Evolutionary conservation across 1,140 invertebrate genomes (phyloP).

Genomic region (Gonioctena quinquepunctata): DNA sequence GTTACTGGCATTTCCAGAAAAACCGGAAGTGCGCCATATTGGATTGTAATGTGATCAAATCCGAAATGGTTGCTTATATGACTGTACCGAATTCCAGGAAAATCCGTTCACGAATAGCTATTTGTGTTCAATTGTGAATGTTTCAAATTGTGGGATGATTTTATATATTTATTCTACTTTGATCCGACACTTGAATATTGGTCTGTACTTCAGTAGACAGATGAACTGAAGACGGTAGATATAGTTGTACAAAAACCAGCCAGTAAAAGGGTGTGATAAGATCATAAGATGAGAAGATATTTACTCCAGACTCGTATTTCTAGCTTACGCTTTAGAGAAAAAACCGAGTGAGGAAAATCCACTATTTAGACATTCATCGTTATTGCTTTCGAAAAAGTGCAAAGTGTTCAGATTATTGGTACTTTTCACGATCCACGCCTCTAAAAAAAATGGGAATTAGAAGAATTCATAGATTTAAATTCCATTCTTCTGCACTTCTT

Average conservation of each 20-base stretch:
- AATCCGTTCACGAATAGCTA: too few relatives aligned
- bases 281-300: slow-evolving; percentile 3
- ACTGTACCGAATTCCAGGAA: too few relatives aligned
- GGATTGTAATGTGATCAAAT: too few relatives aligned
- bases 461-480: slow-evolving; percentile 23
- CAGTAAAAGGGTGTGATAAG: slow-evolving; percentile 4
- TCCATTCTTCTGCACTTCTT: slow-evolving; percentile 23
- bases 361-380: slow-evolving; percentile 29
- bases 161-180: not conserved
- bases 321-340: slow-evolving; percentile 43
- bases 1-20: too few relatives aligned
- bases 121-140: too few relatives aligned
- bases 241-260: not conserved
- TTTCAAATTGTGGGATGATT: too few relatives aligned
- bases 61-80: too few relatives aligned
- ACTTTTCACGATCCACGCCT: slow-evolving; percentile 32
- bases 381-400: slow-evolving; percentile 36
- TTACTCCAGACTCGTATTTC: slow-evolving; percentile 27
- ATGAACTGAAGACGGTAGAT: slow-evolving; percentile 19
- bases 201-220: not conserved
- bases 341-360: slow-evolving; percentile 28
- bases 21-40: too few relatives aligned
- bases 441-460: slow-evolving; percentile 27
- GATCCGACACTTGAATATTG: not conserved
- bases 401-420: slow-evolving; percentile 31